Evolutionary conservation across 37 sponge, comb jelly and placozoan genomes (phyloP).

Genomic region (Axinella damicornis): DNA sequence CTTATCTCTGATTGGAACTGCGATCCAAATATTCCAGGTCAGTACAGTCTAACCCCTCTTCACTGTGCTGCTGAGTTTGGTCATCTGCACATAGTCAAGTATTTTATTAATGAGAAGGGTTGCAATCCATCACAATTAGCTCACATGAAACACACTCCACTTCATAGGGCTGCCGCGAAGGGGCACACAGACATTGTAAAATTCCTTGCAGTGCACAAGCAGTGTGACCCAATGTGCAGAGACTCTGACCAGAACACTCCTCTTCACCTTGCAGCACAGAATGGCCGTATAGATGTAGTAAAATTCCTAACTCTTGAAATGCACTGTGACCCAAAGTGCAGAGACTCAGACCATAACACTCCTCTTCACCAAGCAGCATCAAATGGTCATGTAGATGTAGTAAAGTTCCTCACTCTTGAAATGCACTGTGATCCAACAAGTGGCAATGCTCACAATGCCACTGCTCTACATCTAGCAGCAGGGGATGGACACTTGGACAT

Average conservation of each 20-base stretch:
- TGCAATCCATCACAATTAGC: neutral
- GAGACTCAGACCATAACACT: neutral
- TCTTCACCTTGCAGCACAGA: conserved; percentile 42
- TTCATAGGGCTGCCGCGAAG: conserved; percentile 28
- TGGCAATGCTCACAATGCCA: too few species aligned
- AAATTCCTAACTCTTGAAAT: neutral
- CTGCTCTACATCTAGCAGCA: neutral
- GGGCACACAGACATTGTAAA: conserved; percentile 11
- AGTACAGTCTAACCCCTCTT: conserved; percentile 4
- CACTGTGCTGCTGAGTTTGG: conserved; percentile 35
- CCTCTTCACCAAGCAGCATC: conserved; percentile 46
- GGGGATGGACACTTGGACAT: too few species aligned
- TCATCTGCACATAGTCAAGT: conserved; percentile 23
- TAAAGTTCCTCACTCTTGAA: neutral
- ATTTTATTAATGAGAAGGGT: neutral
- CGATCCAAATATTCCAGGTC: neutral
- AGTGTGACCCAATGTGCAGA: neutral
- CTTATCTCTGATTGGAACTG: too few species aligned
- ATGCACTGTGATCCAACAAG: neutral
- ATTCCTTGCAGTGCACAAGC: conserved; percentile 6
- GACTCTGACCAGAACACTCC: neutral
- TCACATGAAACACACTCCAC: neutral
- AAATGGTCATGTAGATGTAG: conserved; percentile 67
- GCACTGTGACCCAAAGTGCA: neutral
- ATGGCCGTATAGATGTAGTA: conserved; percentile 68